Conservation (phyloP, 2,113 vertebrate species). For the Equus quagga region DNA sequence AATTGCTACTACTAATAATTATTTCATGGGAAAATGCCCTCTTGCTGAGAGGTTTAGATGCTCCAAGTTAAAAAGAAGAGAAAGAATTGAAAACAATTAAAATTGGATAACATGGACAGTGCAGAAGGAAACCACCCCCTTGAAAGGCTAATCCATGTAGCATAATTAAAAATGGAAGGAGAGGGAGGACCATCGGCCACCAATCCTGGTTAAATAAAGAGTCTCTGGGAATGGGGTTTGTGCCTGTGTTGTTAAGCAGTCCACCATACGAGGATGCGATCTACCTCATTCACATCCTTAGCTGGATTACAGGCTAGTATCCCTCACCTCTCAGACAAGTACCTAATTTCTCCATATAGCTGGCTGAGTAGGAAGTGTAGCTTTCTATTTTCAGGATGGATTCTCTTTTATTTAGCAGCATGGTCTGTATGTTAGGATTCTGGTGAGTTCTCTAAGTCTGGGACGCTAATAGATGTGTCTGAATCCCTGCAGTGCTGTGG, state of each 20-base stretch:
- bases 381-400: neutral
- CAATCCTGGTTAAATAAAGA: neutral
- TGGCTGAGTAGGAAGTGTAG: neutral
- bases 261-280: neutral
- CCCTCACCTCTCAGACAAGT: neutral
- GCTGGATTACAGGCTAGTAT: neutral
- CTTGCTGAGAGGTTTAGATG: constrained; percentile 7
- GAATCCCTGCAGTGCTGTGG: neutral
- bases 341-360: neutral
- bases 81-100: constrained; percentile 48
- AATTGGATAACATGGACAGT: neutral
- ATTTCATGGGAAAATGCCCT: neutral
- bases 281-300: neutral
- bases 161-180: neutral
- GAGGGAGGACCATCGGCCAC: neutral
- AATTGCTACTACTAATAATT: neutral
- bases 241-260: neutral
- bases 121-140: neutral
- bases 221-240: neutral
- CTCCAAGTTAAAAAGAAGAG: constrained; percentile 4
- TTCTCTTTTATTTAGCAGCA: neutral
- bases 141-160: neutral
- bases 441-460: neutral
- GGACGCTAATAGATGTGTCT: neutral
- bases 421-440: no score